Conservation (phyloP, 2,797 vertebrate genomes). For the Enteromius treurensis region DNA sequence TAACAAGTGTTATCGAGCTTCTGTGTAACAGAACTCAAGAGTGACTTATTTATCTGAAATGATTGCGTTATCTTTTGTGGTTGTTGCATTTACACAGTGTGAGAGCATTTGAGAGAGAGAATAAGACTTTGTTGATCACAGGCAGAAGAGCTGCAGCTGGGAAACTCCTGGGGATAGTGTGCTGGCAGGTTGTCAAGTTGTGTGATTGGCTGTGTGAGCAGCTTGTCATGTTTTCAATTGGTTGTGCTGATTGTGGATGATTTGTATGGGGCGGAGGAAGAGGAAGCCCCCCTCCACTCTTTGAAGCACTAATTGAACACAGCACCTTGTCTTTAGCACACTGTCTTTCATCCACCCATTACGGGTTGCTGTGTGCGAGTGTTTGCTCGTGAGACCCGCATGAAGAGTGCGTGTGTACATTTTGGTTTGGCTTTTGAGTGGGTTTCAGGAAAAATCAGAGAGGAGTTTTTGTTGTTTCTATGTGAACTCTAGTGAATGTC, state of each 20-base stretch:
- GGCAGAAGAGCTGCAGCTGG: conserved; percentile 36
- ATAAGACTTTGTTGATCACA: conserved; percentile 34
- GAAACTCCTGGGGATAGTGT: background rate
- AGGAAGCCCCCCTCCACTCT: conserved; percentile 56
- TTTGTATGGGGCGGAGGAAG: conserved; percentile 49
- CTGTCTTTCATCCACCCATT: conserved; percentile 63
- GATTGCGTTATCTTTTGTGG: background rate
- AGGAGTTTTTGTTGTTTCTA: background rate
- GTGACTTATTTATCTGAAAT: conserved; percentile 23
- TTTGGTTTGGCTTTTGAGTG: conserved; percentile 22
- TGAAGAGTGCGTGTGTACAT: conserved; percentile 23
- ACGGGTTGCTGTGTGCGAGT: conserved; percentile 40
- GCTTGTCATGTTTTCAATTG: conserved; percentile 57
- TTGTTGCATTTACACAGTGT: background rate
- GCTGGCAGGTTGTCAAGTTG: conserved; percentile 37
- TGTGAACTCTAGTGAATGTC: conserved; percentile 13
- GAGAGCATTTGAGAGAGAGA: background rate
- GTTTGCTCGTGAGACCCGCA: conserved; percentile 36
- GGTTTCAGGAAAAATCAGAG: conserved; percentile 43
- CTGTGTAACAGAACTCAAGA: background rate
- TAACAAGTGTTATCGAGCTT: background rate
- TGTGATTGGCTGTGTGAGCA: conserved; percentile 40
- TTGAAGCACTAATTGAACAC: conserved; percentile 74
- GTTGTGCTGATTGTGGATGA: conserved; percentile 61
- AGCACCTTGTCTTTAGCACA: conserved; percentile 73